A percentile compares a stretch with the other conserved stretches of the same genome.
Evolutionary conservation across 2,113 vertebrate genomes (phyloP).

Genomic region (Ibidorhyncha struthersii): DNA sequence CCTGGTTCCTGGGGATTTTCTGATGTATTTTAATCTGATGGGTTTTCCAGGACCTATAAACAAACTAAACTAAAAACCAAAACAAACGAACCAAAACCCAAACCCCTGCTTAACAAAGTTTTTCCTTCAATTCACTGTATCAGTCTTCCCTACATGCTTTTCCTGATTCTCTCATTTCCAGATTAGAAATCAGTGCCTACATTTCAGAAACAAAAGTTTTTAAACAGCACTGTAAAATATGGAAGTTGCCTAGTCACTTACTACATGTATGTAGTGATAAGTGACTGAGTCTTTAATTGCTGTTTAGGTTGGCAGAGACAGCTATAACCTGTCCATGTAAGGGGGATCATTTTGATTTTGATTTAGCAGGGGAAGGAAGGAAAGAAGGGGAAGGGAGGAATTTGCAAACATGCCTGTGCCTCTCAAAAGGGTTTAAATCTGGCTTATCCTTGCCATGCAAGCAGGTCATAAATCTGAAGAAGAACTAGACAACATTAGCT

Average conservation of each 20-base stretch:
- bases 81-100: not conserved
- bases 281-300: not conserved
- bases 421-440: not conserved
- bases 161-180: not conserved
- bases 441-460: not conserved
- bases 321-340: not conserved
- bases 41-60: conserved; percentile 20
- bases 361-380: not conserved
- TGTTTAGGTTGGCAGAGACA: not conserved
- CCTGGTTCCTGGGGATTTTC: conserved; percentile 28
- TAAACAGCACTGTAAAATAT: not conserved
- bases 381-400: not conserved
- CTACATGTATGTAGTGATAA: not conserved
- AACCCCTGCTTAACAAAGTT: not conserved
- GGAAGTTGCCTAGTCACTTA: not conserved
- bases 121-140: not conserved
- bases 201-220: not conserved
- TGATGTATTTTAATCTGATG: conserved; percentile 35
- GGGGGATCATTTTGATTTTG: not conserved
- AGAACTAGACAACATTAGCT: not conserved
- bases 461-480: not conserved
- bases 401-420: not conserved
- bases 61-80: not conserved
- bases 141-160: not conserved
- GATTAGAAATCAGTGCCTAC: not conserved